These are phyloP conservation scores for Acomys russatus DNA, from an alignment of 2,797 vertebrate species.

Conservation along the genomic window DNA sequence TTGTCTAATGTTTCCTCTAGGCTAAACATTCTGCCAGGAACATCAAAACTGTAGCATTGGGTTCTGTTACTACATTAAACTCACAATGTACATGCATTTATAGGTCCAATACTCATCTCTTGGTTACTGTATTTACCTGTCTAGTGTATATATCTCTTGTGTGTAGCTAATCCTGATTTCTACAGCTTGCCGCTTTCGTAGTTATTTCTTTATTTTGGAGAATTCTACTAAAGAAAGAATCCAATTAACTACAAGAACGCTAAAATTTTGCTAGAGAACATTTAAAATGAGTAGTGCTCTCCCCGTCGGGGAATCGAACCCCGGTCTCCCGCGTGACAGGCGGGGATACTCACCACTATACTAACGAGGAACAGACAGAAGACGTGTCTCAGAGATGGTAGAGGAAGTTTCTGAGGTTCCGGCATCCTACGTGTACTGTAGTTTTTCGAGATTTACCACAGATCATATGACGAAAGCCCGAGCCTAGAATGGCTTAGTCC, in stretches of 20 bases:
- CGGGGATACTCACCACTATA: slow-evolving; percentile 77
- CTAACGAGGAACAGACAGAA: slow-evolving; percentile 48
- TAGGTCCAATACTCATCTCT: background rate
- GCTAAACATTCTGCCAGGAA: background rate
- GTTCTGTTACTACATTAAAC: background rate
- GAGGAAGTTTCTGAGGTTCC: background rate
- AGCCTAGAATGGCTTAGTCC: accelerated
- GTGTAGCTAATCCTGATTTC: background rate
- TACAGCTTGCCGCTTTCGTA: background rate
- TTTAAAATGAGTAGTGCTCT: accelerated
- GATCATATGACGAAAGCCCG: no score
- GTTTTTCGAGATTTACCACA: background rate
- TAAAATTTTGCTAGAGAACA: accelerated
- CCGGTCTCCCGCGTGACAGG: slow-evolving; percentile 77
- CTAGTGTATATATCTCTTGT: background rate
- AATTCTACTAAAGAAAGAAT: background rate
- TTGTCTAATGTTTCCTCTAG: background rate
- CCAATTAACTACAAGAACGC: no score
- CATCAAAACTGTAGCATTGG: background rate
- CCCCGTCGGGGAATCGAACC: slow-evolving; percentile 77
- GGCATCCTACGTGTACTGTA: accelerated
- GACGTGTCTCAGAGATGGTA: accelerated
- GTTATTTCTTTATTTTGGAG: background rate
- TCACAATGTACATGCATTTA: background rate
- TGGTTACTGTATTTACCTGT: background rate